Evolutionary conservation across 2,888 invertebrate genomes (phyloP).

Genomic region (Drosophila rubida): DNA sequence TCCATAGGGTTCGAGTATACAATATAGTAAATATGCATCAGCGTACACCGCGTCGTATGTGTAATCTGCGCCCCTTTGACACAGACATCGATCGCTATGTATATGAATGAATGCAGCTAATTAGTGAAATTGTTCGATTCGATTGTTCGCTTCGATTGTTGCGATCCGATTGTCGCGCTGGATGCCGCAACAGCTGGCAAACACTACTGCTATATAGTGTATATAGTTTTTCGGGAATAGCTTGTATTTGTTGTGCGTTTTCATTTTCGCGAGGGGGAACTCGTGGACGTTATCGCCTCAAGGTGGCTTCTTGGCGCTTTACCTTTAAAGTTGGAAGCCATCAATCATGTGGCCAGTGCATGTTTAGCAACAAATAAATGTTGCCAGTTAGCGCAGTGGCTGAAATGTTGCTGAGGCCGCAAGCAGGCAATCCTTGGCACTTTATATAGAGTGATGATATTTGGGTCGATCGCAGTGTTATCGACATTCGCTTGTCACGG

Average conservation of each 20-base stretch:
- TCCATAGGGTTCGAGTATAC: slow-evolving; percentile 5
- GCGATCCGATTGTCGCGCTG: slow-evolving; percentile 20
- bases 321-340: slow-evolving; percentile 21
- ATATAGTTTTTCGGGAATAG: background rate
- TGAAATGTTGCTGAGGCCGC: background rate
- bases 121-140: slow-evolving; percentile 59
- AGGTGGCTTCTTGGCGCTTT: slow-evolving; percentile 38
- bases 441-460: slow-evolving; percentile 17
- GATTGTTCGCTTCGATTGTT: slow-evolving; percentile 47
- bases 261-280: background rate
- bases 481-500: slow-evolving; percentile 42
- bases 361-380: slow-evolving; percentile 33
- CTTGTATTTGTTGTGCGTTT: slow-evolving; percentile 13
- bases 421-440: slow-evolving; percentile 17
- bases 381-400: background rate
- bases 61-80: slow-evolving; percentile 22
- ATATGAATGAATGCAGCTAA: slow-evolving; percentile 57
- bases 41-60: slow-evolving; percentile 2
- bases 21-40: background rate
- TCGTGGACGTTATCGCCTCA: slow-evolving; percentile 32
- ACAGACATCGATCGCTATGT: background rate
- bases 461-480: slow-evolving; percentile 46
- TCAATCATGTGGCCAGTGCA: slow-evolving; percentile 48
- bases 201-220: background rate
- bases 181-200: slow-evolving; percentile 23